A percentile compares a stretch with the other conserved stretches of the same genome.
These are phyloP conservation scores for Lasioglossum baleicum DNA, from an alignment of 1,140 invertebrate genomes.

Conservation along the genomic window DNA sequence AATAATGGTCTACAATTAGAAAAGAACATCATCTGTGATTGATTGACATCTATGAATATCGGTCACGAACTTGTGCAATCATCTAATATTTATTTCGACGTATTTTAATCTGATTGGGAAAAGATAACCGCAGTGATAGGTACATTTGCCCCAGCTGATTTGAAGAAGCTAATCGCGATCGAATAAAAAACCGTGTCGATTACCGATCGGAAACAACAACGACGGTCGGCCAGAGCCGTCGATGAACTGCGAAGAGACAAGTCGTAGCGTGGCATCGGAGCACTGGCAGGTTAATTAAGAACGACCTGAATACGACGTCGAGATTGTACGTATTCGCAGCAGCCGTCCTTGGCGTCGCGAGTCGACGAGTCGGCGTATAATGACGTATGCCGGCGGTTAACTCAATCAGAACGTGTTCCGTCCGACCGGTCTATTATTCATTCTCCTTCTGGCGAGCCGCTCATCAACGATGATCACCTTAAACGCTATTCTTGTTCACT, in stretches of 20 bases:
- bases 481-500: constrained; percentile 53
- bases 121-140: no score
- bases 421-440: constrained; percentile 56
- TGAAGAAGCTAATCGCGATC: neutral
- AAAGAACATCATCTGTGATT: no score
- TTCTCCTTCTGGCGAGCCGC: constrained; percentile 47
- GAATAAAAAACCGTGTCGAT: neutral
- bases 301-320: constrained; percentile 57
- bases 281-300: constrained; percentile 60
- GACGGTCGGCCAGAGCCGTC: neutral
- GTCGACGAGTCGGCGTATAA: constrained; percentile 53
- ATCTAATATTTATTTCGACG: no score
- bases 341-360: constrained; percentile 53
- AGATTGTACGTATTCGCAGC: constrained; percentile 52
- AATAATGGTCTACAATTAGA: no score
- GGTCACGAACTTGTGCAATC: no score
- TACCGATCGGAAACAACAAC: neutral
- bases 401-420: constrained; percentile 65
- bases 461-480: constrained; percentile 56
- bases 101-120: no score
- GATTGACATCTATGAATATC: no score
- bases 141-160: no score
- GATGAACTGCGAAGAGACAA: constrained; percentile 6
- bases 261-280: neutral
- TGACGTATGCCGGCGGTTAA: constrained; percentile 58